phyloP scores from a whole-genome alignment of 2,113 vertebrate genomes.

The Phalacrocorax brasilianus region DNA sequence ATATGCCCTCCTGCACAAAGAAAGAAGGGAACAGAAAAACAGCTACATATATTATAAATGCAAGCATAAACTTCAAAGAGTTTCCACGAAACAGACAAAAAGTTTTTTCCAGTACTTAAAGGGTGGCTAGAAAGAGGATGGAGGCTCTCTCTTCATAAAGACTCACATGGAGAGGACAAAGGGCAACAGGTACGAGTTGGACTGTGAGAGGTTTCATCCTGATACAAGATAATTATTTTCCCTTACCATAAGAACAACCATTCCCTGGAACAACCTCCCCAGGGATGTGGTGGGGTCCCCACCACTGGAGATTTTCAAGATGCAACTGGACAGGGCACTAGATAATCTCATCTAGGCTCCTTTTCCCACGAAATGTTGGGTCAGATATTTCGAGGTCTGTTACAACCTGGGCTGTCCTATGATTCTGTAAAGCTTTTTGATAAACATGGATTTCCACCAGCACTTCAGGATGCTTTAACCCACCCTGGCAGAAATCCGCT shows the following conservation, averaged over 20 bases:
- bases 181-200: not conserved
- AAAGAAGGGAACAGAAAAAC: constrained; percentile 39
- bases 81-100: not conserved
- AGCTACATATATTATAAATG: not conserved
- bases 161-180: not conserved
- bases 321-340: not conserved
- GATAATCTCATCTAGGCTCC: not conserved
- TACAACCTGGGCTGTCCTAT: not conserved
- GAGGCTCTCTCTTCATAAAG: not conserved
- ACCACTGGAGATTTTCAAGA: not conserved
- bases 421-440: not conserved
- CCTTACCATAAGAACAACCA: not conserved
- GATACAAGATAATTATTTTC: not conserved
- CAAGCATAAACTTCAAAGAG: not conserved
- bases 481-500: not conserved
- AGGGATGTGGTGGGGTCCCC: not conserved
- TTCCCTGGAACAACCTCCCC: not conserved
- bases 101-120: not conserved
- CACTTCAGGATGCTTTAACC: not conserved
- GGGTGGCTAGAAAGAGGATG: fast-evolving
- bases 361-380: not conserved
- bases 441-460: not conserved
- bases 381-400: not conserved
- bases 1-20: constrained; percentile 86
- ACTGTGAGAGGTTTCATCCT: not conserved